phyloP scores from a whole-genome alignment of 35 echinoderm and acorn worm species.

The Patiria miniata region DNA sequence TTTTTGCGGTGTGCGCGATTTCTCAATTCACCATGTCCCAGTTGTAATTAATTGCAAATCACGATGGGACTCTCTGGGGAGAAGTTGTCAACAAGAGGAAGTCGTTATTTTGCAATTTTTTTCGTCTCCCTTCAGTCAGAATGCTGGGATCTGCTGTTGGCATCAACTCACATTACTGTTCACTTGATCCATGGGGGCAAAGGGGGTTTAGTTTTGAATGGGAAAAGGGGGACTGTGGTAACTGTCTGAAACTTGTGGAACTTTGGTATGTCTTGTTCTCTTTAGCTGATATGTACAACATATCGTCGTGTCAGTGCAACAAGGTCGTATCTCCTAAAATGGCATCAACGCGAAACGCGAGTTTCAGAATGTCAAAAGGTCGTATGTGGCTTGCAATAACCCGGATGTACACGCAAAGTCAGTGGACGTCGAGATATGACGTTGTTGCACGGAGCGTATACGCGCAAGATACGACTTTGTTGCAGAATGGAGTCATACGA shows the following conservation, averaged over 20 bases:
- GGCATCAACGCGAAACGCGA: too few species aligned
- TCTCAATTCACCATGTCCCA: too few species aligned
- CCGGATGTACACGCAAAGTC: too few species aligned
- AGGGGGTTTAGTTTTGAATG: neutral
- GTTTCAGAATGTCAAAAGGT: too few species aligned
- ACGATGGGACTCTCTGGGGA: neutral
- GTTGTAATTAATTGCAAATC: too few species aligned
- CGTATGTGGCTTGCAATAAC: too few species aligned
- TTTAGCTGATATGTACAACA: neutral
- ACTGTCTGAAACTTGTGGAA: neutral
- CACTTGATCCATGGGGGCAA: neutral
- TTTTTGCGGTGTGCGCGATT: neutral
- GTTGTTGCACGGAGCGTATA: neutral
- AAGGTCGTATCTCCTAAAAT: too few species aligned
- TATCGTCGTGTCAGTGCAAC: too few species aligned
- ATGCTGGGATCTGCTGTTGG: too few species aligned
- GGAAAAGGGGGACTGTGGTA: neutral
- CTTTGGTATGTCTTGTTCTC: neutral
- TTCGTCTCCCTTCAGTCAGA: neutral
- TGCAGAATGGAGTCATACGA: too few species aligned
- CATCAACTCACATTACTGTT: constrained; percentile 2
- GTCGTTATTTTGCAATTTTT: neutral
- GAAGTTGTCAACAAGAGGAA: constrained; percentile 10
- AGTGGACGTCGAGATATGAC: too few species aligned
- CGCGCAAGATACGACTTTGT: neutral